phyloP scores from a whole-genome alignment of 2,113 vertebrate species.

The Todiramphus chloris region DNA sequence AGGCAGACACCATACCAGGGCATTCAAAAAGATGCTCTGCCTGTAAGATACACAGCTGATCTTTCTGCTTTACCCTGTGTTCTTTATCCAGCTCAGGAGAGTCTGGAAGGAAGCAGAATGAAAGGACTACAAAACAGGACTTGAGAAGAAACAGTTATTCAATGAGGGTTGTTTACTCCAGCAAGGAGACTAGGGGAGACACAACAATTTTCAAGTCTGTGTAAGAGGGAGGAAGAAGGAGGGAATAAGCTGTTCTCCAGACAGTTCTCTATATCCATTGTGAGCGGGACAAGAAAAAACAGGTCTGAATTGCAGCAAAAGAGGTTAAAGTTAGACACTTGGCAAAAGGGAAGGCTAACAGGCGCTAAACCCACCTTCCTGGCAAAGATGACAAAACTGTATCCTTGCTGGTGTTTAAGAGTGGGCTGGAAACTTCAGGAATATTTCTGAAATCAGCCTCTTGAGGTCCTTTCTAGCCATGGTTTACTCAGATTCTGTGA shows the following conservation, averaged over 20 bases:
- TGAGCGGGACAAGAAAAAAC: neutral
- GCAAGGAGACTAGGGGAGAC: neutral
- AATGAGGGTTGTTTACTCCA: neutral
- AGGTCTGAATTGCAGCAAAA: neutral
- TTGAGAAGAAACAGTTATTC: neutral
- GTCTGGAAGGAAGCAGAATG: neutral
- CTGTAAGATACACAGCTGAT: neutral
- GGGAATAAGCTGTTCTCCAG: neutral
- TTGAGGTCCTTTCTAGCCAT: constrained; percentile 15
- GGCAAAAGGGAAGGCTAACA: neutral
- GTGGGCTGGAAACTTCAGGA: neutral
- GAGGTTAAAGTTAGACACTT: neutral
- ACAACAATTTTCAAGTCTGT: neutral
- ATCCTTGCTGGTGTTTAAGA: neutral
- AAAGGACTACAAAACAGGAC: neutral
- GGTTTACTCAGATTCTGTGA: constrained; percentile 46
- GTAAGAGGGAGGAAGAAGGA: neutral
- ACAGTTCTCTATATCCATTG: neutral
- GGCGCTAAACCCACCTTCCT: neutral
- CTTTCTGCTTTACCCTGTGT: neutral
- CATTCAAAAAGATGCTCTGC: neutral
- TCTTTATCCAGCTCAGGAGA: neutral
- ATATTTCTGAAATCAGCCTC: constrained; percentile 25
- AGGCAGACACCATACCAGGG: neutral
- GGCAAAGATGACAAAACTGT: neutral